These are phyloP conservation scores for Phrynocephalus guinanensis DNA, from an alignment of 2,797 vertebrate species.

Conservation along the genomic window DNA sequence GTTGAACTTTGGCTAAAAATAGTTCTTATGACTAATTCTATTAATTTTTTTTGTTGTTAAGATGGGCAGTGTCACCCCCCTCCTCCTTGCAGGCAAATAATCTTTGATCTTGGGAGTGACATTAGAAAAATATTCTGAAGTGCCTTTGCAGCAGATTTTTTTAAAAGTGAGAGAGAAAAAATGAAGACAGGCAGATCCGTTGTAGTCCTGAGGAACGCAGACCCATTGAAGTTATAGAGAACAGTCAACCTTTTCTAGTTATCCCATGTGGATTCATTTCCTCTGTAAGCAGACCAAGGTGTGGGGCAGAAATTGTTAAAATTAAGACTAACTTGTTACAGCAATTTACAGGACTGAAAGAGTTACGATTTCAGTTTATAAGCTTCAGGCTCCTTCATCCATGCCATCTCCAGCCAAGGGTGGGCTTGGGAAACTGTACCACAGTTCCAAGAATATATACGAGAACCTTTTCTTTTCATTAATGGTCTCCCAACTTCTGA, in stretches of 20 bases:
- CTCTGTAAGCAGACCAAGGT: too few species aligned
- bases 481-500: too few species aligned
- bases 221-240: slow-evolving; percentile 61
- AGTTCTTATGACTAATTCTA: slow-evolving; percentile 90
- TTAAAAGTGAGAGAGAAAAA: slow-evolving; percentile 65
- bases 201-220: slow-evolving; percentile 55
- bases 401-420: too few species aligned
- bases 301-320: background rate
- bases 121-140: slow-evolving; percentile 68
- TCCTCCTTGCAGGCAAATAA: slow-evolving; percentile 77
- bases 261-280: background rate
- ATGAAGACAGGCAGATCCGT: slow-evolving; percentile 59
- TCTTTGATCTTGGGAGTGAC: slow-evolving; percentile 75
- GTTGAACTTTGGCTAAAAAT: slow-evolving; percentile 97
- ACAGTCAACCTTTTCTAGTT: slow-evolving; percentile 39
- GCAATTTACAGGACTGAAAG: too few species aligned
- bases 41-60: slow-evolving; percentile 78
- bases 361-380: background rate
- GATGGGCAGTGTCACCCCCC: slow-evolving; percentile 78
- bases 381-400: too few species aligned
- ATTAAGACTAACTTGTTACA: background rate
- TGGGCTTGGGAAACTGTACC: too few species aligned
- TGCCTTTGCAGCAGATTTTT: slow-evolving; percentile 66
- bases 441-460: too few species aligned
- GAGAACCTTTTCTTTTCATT: too few species aligned